A percentile compares a stretch with the other conserved stretches of the same genome.
Evolutionary conservation across 2,888 invertebrate species (phyloP).

Genomic region (Magallana nippona): DNA sequence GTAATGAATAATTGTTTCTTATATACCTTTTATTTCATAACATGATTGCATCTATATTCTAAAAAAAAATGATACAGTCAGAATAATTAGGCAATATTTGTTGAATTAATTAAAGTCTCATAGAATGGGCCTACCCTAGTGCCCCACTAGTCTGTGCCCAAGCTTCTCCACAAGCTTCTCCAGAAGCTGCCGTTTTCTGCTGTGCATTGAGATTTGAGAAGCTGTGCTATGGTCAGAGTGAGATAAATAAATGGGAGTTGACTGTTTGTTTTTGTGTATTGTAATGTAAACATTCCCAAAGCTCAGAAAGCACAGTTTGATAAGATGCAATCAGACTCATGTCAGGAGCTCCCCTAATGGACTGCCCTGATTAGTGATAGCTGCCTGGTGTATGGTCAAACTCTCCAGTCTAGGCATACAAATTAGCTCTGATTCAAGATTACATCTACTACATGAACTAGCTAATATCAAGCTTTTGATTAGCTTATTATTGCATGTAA

Average conservation of each 20-base stretch:
- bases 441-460: background rate
- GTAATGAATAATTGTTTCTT: no score
- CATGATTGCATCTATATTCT: no score
- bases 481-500: background rate
- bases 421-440: conserved; percentile 13
- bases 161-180: no score
- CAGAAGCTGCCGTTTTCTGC: background rate
- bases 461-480: background rate
- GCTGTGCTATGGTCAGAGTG: background rate
- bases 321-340: background rate
- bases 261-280: conserved; percentile 23
- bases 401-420: background rate
- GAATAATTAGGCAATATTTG: no score
- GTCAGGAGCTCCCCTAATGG: conserved; percentile 7
- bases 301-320: conserved; percentile 13
- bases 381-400: background rate
- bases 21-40: no score
- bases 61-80: no score
- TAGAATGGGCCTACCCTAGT: no score
- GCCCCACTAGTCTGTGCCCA: no score
- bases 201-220: conserved; percentile 10
- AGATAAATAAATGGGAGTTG: conserved; percentile 1
- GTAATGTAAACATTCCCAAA: conserved; percentile 29
- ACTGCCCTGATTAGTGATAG: background rate
- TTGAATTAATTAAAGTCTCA: no score